Evolutionary conservation across 2,888 invertebrate species (phyloP).

Genomic region (Andrena haemorrhoa): DNA sequence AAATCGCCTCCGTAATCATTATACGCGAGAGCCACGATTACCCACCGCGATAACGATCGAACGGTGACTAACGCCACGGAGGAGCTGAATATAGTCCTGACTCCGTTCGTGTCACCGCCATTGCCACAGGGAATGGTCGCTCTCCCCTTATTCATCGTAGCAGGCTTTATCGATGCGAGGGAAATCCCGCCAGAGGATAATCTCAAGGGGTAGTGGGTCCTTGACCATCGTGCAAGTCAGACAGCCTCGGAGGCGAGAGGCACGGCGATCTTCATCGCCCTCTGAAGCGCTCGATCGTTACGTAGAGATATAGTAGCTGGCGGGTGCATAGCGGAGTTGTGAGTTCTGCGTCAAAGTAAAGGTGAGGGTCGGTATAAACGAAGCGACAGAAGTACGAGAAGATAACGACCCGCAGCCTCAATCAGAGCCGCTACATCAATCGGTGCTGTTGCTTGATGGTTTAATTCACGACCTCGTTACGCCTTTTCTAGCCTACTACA

Average conservation of each 20-base stretch:
- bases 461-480: too few relatives aligned
- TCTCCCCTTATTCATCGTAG: not conserved
- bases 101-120: not conserved
- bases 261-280: too few relatives aligned
- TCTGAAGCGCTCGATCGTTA: too few relatives aligned
- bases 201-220: not conserved
- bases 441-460: too few relatives aligned
- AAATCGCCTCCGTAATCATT: conserved; percentile 29
- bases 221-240: not conserved
- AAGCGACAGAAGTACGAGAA: too few relatives aligned
- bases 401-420: too few relatives aligned
- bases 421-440: too few relatives aligned
- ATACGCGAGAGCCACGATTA: conserved; percentile 16
- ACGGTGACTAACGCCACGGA: conserved; percentile 35
- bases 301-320: too few relatives aligned
- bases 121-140: not conserved
- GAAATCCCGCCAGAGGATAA: not conserved
- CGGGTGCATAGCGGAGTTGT: too few relatives aligned
- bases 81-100: conserved; percentile 1
- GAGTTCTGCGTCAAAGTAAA: too few relatives aligned
- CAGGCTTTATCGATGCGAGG: not conserved
- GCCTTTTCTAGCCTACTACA: too few relatives aligned
- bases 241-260: not conserved
- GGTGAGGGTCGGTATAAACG: too few relatives aligned
- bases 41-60: conserved; percentile 38